A percentile compares a stretch with the other conserved stretches of the same genome.
Conservation (phyloP, 2,797 vertebrate genomes). For the Pelochelys cantorii region DNA sequence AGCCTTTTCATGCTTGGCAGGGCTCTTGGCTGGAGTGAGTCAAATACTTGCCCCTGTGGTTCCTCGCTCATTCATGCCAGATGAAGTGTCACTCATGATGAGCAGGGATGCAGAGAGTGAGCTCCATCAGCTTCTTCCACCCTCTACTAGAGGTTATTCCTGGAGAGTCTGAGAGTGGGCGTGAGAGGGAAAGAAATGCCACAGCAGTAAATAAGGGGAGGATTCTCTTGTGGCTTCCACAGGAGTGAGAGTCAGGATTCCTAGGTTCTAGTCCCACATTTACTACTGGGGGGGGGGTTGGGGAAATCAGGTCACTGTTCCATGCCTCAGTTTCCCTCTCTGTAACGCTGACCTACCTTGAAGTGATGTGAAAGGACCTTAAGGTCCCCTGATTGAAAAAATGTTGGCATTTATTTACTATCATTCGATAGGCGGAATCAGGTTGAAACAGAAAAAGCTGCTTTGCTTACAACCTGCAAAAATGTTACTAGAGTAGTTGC, state of each 20-base stretch:
- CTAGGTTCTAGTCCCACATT: neutral
- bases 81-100: neutral
- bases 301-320: neutral
- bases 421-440: neutral
- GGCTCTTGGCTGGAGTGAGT: neutral
- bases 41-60: neutral
- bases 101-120: neutral
- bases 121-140: neutral
- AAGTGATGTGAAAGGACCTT: neutral
- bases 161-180: rapidly evolving
- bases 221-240: rapidly evolving
- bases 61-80: neutral
- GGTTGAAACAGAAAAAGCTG: neutral
- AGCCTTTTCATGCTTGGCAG: neutral
- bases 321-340: rapidly evolving
- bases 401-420: neutral
- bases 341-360: neutral
- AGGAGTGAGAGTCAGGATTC: rapidly evolving
- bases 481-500: neutral
- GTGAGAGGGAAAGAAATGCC: neutral
- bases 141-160: neutral
- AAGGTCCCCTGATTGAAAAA: neutral
- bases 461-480: neutral
- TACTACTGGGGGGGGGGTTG: neutral
- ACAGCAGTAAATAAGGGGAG: neutral